A percentile compares a stretch with the other conserved stretches of the same genome.
phyloP scores from a whole-genome alignment of 2,113 vertebrate species.

The Phaetusa simplex region DNA sequence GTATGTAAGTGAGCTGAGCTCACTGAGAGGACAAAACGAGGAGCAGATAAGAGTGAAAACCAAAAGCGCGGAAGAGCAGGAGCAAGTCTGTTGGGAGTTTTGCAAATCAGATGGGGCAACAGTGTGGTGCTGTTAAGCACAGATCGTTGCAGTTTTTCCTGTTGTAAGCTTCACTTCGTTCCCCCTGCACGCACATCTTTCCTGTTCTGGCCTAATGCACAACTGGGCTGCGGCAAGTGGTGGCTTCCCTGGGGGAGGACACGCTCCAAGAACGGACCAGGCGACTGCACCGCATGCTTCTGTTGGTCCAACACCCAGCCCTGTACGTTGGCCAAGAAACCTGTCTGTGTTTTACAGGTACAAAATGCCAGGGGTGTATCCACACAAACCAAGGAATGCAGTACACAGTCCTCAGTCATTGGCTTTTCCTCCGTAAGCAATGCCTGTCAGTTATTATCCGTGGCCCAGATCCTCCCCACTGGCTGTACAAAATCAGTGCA shows the following conservation, averaged over 20 bases:
- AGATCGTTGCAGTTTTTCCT: neutral
- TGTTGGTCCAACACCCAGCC: neutral
- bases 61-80: neutral
- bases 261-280: fast-evolving
- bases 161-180: neutral
- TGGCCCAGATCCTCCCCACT: neutral
- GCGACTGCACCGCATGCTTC: fast-evolving
- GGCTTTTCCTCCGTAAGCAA: neutral
- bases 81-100: neutral
- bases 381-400: neutral
- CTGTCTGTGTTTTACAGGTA: neutral
- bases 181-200: neutral
- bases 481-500: neutral
- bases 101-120: neutral
- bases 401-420: fast-evolving
- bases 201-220: neutral
- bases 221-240: neutral
- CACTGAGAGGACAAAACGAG: neutral
- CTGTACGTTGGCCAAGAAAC: neutral
- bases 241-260: neutral
- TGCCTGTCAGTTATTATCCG: neutral
- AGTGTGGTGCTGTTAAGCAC: neutral
- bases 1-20: neutral
- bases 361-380: neutral
- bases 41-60: neutral